phyloP scores from a whole-genome alignment of 1,140 invertebrate genomes.

The Aphaenogaster rudis region DNA sequence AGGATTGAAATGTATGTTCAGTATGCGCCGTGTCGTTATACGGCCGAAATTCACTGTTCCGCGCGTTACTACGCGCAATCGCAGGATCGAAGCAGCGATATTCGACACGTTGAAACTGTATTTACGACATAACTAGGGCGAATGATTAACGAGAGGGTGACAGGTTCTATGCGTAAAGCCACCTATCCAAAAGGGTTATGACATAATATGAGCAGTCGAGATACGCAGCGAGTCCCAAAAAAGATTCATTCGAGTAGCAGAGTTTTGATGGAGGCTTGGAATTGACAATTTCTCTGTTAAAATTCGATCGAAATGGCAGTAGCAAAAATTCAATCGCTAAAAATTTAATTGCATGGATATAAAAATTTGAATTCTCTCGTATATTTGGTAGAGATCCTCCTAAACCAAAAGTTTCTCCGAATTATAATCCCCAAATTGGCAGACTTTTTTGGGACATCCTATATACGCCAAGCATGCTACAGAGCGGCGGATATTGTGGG shows the following conservation, averaged over 20 bases:
- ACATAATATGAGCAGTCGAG: conserved; percentile 52
- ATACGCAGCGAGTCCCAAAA: conserved; percentile 48
- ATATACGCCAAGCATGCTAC: conserved; percentile 71
- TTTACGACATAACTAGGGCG: conserved; percentile 30
- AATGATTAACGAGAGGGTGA: conserved; percentile 48
- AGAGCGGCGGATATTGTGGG: conserved; percentile 62
- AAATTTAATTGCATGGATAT: not conserved
- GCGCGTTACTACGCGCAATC: conserved; percentile 42
- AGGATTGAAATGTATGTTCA: conserved; percentile 25
- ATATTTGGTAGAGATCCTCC: not conserved
- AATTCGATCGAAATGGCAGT: not conserved
- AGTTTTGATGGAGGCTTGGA: not conserved
- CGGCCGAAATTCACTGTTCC: conserved; percentile 38
- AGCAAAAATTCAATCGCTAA: not conserved
- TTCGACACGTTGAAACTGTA: conserved; percentile 33
- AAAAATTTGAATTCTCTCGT: not conserved
- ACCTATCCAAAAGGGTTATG: conserved; percentile 53
- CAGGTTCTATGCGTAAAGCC: conserved; percentile 56
- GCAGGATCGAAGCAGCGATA: conserved; percentile 20
- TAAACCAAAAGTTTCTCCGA: not conserved
- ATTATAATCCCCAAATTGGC: not conserved
- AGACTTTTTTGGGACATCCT: conserved; percentile 56
- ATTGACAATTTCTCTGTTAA: not conserved
- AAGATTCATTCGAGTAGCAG: conserved; percentile 27
- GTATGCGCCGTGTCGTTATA: conserved; percentile 31